These are phyloP conservation scores for Hirundo rustica DNA, from an alignment of 2,797 vertebrate species.

Conservation along the genomic window DNA sequence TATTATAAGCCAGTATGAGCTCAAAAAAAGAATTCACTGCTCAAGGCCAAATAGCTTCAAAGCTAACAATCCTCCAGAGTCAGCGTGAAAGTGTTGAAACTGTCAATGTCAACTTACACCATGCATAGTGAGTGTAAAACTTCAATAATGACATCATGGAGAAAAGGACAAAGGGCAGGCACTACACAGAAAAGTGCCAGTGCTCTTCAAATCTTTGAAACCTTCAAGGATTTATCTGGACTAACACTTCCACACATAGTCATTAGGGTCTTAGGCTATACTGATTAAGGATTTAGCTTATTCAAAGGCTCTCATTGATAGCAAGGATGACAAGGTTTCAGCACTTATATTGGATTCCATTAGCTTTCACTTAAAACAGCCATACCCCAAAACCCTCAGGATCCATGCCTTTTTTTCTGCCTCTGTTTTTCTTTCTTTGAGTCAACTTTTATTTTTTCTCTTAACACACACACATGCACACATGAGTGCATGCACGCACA, in stretches of 20 bases:
- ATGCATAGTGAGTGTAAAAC: slow-evolving; percentile 85
- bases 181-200: slow-evolving; percentile 82
- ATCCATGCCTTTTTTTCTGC: not conserved
- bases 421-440: slow-evolving; percentile 21
- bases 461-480: not conserved
- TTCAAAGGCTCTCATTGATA: slow-evolving; percentile 81
- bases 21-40: slow-evolving; percentile 93
- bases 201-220: slow-evolving; percentile 90
- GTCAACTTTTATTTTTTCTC: not conserved
- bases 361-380: slow-evolving; percentile 64
- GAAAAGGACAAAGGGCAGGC: slow-evolving; percentile 83
- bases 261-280: slow-evolving; percentile 81
- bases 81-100: slow-evolving; percentile 88
- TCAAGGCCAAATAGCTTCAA: slow-evolving; percentile 98
- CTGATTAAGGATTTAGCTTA: slow-evolving; percentile 84
- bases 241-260: slow-evolving; percentile 84
- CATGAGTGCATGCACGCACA: fast-evolving
- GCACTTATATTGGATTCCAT: slow-evolving; percentile 78
- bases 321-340: slow-evolving; percentile 77
- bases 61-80: slow-evolving; percentile 93
- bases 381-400: not conserved
- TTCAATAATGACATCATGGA: slow-evolving; percentile 96
- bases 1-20: slow-evolving; percentile 84
- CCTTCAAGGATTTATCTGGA: slow-evolving; percentile 88
- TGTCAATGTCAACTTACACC: slow-evolving; percentile 94